Conservation (phyloP, 2,113 vertebrate genomes). For the Cathartes aura region DNA sequence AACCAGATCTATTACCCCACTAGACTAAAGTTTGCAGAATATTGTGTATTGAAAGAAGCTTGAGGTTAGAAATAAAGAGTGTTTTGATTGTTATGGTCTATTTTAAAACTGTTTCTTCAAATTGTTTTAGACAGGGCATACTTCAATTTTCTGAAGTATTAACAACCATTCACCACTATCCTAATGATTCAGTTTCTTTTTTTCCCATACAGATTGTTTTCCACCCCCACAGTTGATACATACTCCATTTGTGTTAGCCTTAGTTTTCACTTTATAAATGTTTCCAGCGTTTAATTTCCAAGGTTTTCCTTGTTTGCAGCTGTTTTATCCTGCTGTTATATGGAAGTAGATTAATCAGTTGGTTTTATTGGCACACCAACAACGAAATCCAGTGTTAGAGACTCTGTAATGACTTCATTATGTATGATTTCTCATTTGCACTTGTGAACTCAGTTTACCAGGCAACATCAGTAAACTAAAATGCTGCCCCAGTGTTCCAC, state of each 20-base stretch:
- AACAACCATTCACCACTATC: not conserved
- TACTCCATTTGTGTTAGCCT: slow-evolving; percentile 22
- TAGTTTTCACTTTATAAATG: slow-evolving; percentile 56
- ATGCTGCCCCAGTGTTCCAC: not conserved
- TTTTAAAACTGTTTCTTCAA: not conserved
- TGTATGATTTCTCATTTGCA: slow-evolving; percentile 55
- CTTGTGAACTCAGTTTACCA: slow-evolving; percentile 63
- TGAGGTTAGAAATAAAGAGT: not conserved
- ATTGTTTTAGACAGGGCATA: not conserved
- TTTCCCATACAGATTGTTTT: slow-evolving; percentile 40
- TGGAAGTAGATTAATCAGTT: slow-evolving; percentile 46
- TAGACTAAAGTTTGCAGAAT: not conserved
- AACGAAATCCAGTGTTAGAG: slow-evolving; percentile 41
- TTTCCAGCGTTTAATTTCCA: slow-evolving; percentile 65
- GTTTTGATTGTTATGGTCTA: not conserved
- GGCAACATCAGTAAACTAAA: slow-evolving; percentile 57
- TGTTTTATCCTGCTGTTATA: slow-evolving; percentile 49
- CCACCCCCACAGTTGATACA: slow-evolving; percentile 5
- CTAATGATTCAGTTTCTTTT: not conserved
- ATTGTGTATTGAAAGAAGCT: not conserved
- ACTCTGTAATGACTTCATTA: slow-evolving; percentile 51
- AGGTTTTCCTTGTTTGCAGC: slow-evolving; percentile 38
- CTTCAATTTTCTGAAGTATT: not conserved
- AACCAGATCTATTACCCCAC: not conserved
- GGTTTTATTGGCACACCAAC: slow-evolving; percentile 59